These are phyloP conservation scores for Centropyge bicolor DNA, from an alignment of 2,797 vertebrate genomes.

Conservation along the genomic window DNA sequence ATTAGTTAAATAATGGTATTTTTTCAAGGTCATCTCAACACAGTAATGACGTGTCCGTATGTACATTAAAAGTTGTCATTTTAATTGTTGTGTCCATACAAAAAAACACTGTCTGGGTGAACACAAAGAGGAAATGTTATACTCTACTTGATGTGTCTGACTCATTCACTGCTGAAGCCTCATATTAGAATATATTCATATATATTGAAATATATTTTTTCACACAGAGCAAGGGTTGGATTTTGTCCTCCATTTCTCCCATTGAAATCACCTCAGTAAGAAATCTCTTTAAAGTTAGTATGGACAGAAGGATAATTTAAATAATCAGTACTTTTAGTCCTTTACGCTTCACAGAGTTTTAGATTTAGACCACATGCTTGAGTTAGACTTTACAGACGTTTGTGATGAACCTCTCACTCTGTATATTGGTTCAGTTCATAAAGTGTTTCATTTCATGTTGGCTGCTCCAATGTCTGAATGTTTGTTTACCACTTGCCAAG, in stretches of 20 bases:
- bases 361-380: background rate
- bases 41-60: background rate
- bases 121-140: background rate
- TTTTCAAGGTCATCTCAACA: background rate
- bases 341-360: background rate
- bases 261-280: background rate
- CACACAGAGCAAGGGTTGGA: too few relatives aligned
- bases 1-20: too few relatives aligned
- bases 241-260: too few relatives aligned
- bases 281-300: too few relatives aligned
- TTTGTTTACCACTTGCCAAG: constrained; percentile 10
- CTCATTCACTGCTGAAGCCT: too few relatives aligned
- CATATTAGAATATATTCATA: too few relatives aligned
- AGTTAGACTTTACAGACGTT: background rate
- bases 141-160: background rate
- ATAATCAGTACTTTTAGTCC: background rate
- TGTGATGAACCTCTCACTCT: background rate
- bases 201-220: background rate
- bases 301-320: background rate
- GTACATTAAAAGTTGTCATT: background rate
- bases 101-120: background rate
- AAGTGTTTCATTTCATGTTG: background rate
- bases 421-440: background rate
- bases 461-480: background rate
- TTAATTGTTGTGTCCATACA: background rate